Conservation (phyloP, 2,888 invertebrate genomes). For the Sminthurides aquaticus region DNA sequence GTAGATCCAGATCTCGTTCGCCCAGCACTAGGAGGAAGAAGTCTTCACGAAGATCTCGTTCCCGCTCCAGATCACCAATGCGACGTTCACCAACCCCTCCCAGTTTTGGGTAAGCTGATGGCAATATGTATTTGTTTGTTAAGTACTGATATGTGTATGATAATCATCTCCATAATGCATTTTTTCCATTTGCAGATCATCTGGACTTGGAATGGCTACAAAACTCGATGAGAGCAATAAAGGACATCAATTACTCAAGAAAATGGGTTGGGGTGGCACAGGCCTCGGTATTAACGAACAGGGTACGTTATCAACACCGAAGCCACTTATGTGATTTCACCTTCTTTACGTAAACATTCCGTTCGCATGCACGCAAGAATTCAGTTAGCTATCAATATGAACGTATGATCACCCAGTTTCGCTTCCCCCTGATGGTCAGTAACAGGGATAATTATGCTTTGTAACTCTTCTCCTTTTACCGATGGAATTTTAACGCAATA, state of each 20-base stretch:
- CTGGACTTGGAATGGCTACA: constrained; percentile 36
- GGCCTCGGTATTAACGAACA: constrained; percentile 91
- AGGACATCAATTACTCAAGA: constrained; percentile 91
- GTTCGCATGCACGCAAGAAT: too few relatives aligned
- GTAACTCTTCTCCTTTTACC: too few relatives aligned
- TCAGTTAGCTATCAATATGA: too few relatives aligned
- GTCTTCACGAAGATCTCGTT: constrained; percentile 47
- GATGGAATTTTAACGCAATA: too few relatives aligned
- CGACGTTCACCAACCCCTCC: constrained; percentile 48
- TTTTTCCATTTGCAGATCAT: constrained; percentile 24
- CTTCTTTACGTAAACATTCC: too few relatives aligned
- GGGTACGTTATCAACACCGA: constrained; percentile 65
- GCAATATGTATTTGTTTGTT: neutral
- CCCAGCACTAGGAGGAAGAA: constrained; percentile 48
- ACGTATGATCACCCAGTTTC: too few relatives aligned
- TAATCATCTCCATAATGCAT: constrained; percentile 2
- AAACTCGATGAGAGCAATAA: constrained; percentile 74
- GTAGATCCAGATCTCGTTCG: constrained; percentile 36
- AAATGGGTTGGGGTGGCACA: constrained; percentile 97
- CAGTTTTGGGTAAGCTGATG: constrained; percentile 33
- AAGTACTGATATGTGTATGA: neutral
- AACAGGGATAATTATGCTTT: too few relatives aligned
- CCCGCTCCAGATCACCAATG: constrained; percentile 47
- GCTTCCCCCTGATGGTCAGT: too few relatives aligned
- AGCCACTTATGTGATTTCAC: too few relatives aligned